Evolutionary conservation across 2,888 invertebrate genomes (phyloP), one percentile per base, ranked within the genome.

Genomic region (Lochmaea capreae): DNA sequence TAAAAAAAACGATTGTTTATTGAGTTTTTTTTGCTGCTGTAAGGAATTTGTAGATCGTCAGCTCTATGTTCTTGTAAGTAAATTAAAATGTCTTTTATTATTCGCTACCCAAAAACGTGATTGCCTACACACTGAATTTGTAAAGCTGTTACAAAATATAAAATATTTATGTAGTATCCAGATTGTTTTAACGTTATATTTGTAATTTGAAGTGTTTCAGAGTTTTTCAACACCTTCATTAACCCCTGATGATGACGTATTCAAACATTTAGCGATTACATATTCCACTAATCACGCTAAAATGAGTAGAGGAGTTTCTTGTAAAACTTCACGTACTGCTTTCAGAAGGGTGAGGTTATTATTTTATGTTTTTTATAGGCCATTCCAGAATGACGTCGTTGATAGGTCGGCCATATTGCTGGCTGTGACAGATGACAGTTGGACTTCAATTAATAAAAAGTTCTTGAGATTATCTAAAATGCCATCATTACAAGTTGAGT

Each of bases 201-300:
- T 33, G 2, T 33, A 12, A 52, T 61, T 67, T 67, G 52, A 52
- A 78, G 78, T 78, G 49, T 95, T 96, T 89, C 95, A 95, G 90
- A 94, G 93, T 85, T 94, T 94, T 85, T 93, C 94, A 76, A 89
- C 93, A 67, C 94, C 95, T 57, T 95, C 95, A 1, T 88, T 95
- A 78, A 94, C 96, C 39, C 97, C 97, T 0, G 98, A 98, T 85
- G 95, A 98, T 85, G 97, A 97, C 85, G 94, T 97, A 16, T 97
- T 97, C 88, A 93, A 93, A 75, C 95, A 96, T 85, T 86, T 98
- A 76, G 93, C 97, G 8, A 88, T 93, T 79, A 91, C 93, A 3
- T 98, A 97, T 88, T 94, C 97, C 43, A 92, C 92, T 79, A 95
- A 95, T 86, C 97, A 98, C 87, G 93, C 93, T 49, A 94, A 93